Evolutionary conservation across 1,140 invertebrate genomes (phyloP).

Genomic region (Eupristina koningsbergeri): DNA sequence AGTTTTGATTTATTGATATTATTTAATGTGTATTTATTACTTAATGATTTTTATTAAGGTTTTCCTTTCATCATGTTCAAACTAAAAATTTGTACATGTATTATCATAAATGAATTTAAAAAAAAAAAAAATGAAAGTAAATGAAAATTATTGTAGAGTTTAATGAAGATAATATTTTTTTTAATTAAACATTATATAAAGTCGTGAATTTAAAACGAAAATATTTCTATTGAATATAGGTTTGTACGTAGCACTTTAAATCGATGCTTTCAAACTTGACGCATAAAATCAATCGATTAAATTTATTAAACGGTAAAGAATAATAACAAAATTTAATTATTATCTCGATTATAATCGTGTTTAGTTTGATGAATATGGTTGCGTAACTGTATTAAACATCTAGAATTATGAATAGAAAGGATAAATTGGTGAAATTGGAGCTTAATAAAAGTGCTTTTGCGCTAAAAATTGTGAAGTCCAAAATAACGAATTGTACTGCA

Average conservation of each 20-base stretch:
- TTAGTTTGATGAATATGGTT: not conserved
- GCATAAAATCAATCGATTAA: too few species aligned
- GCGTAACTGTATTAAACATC: not conserved
- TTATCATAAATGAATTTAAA: not conserved
- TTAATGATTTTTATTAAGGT: too few species aligned
- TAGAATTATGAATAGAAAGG: not conserved
- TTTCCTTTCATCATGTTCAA: too few species aligned
- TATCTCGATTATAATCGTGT: slow-evolving; percentile 19
- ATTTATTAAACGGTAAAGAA: not conserved
- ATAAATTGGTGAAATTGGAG: not conserved
- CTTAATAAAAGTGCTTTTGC: slow-evolving; percentile 6
- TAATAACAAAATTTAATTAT: too few species aligned
- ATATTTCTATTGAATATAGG: not conserved
- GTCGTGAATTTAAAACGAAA: not conserved
- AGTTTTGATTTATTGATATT: too few species aligned
- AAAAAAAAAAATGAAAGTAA: not conserved
- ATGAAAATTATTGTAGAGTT: not conserved
- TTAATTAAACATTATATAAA: not conserved
- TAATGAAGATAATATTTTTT: not conserved
- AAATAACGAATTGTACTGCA: not conserved
- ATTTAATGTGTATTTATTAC: too few species aligned
- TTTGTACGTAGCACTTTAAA: too few species aligned
- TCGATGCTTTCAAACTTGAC: too few species aligned
- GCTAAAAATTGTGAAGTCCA: too few species aligned
- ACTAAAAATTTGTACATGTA: too few species aligned